phyloP scores from a whole-genome alignment of 1,140 invertebrate genomes.

The Papilio machaon region DNA sequence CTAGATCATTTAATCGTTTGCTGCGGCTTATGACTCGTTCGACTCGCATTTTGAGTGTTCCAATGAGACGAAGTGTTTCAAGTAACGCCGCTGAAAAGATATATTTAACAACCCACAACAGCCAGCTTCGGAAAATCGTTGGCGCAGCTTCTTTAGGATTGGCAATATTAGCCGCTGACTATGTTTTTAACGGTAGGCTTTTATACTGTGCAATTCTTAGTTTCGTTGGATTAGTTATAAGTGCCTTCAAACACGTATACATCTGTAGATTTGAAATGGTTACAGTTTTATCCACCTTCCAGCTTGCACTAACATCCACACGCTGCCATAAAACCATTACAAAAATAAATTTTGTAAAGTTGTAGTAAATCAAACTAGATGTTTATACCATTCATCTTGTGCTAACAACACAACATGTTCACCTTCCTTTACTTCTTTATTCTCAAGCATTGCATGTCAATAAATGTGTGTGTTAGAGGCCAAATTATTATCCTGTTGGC shows the following conservation, averaged over 20 bases:
- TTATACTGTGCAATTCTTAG: constrained; percentile 45
- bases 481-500: too few species aligned
- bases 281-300: too few species aligned
- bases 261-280: too few species aligned
- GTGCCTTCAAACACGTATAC: background rate
- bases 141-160: constrained; percentile 56
- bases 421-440: too few species aligned
- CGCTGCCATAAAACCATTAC: background rate
- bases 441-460: too few species aligned
- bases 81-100: background rate
- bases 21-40: background rate
- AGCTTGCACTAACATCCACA: too few species aligned
- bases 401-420: too few species aligned
- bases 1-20: constrained; percentile 15
- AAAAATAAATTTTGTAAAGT: background rate
- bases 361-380: background rate
- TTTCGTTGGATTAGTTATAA: background rate
- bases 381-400: too few species aligned
- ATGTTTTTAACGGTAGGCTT: constrained; percentile 65
- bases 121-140: constrained; percentile 31
- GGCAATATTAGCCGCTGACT: constrained; percentile 63
- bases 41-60: constrained; percentile 18
- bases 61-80: constrained; percentile 5
- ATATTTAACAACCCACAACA: background rate
- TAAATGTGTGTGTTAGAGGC: too few species aligned